Percentiles rank a stretch among this genome's conserved stretches.
phyloP scores from a whole-genome alignment of 2,113 vertebrate genomes.

The Corynorhinus townsendii region DNA sequence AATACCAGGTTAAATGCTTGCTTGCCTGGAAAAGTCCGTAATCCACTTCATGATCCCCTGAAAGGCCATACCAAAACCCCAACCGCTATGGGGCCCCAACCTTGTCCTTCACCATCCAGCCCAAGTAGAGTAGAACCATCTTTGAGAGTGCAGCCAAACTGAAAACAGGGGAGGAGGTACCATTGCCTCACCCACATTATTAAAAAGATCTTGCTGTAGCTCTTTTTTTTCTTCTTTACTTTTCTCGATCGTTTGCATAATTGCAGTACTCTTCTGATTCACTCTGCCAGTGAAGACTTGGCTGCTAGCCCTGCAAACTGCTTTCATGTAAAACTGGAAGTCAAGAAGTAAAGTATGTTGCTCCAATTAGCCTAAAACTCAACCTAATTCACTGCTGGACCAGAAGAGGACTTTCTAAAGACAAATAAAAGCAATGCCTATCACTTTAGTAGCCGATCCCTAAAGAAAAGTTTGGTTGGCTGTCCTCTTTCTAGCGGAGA shows the following conservation, averaged over 20 bases:
- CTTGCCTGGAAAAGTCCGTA: background rate
- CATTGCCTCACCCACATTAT: background rate
- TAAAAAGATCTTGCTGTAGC: background rate
- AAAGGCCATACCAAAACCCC: background rate
- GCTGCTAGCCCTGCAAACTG: slow-evolving; percentile 16
- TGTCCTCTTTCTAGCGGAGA: background rate
- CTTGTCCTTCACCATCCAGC: background rate
- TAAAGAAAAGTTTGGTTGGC: background rate
- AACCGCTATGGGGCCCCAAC: background rate
- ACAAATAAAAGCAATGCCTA: background rate
- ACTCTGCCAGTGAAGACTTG: slow-evolving; percentile 20
- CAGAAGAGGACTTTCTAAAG: background rate
- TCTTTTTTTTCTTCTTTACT: background rate
- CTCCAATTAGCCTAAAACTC: slow-evolving; percentile 28
- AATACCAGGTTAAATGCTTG: background rate
- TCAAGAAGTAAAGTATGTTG: slow-evolving; percentile 22
- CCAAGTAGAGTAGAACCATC: background rate
- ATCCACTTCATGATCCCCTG: background rate
- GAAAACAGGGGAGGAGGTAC: background rate
- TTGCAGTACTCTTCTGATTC: slow-evolving; percentile 17
- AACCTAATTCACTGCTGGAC: background rate
- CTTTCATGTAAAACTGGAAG: slow-evolving; percentile 31
- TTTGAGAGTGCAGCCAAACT: background rate
- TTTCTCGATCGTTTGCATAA: slow-evolving; percentile 47
- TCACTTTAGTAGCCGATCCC: background rate